phyloP scores from a whole-genome alignment of 2,113 vertebrate genomes.

The Trachemys scripta region DNA sequence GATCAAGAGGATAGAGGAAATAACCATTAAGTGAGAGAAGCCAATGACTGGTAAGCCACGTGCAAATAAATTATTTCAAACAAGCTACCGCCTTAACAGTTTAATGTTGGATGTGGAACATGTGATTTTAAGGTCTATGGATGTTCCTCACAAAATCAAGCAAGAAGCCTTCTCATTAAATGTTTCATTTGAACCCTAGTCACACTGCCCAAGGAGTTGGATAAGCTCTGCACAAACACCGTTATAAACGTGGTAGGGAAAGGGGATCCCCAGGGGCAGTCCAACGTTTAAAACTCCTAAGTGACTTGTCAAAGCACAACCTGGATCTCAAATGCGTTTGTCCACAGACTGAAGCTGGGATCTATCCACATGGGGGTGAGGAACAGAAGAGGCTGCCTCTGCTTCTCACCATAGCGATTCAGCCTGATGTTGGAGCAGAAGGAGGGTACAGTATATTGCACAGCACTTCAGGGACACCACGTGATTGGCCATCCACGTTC shows the following conservation, averaged over 20 bases:
- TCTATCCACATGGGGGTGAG: neutral
- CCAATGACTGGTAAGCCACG: neutral
- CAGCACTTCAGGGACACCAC: fast-evolving
- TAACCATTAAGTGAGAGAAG: neutral
- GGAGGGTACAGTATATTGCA: neutral
- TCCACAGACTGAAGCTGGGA: neutral
- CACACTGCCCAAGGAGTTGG: neutral
- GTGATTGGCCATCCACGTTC: neutral
- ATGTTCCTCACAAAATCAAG: neutral
- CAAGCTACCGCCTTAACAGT: neutral
- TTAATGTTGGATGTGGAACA: neutral
- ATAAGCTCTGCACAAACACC: neutral
- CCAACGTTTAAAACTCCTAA: neutral
- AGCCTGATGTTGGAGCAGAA: neutral
- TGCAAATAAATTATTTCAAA: neutral
- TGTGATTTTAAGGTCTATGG: neutral
- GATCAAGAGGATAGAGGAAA: neutral
- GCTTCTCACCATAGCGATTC: neutral
- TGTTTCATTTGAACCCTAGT: neutral
- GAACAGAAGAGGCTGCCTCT: neutral
- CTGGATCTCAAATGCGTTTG: neutral
- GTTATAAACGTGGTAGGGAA: neutral
- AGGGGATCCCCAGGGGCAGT: neutral
- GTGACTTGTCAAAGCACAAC: neutral
- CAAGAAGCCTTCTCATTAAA: neutral